These are phyloP conservation scores for Seladonia tumulorum DNA, from an alignment of 2,888 invertebrate species.

Conservation along the genomic window DNA sequence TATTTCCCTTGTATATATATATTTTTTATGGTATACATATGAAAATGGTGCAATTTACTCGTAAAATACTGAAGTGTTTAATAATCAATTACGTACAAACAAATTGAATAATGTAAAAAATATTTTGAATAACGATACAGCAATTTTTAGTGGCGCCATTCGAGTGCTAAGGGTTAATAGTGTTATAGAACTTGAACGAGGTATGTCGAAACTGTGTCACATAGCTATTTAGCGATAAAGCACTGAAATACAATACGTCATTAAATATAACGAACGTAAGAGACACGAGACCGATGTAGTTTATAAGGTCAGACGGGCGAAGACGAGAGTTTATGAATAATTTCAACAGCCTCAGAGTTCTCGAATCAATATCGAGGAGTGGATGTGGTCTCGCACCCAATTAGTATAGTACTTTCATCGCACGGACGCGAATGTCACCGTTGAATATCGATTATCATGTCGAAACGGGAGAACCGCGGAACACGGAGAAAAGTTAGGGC, in stretches of 20 bases:
- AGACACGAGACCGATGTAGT: background rate
- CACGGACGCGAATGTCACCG: slow-evolving; percentile 18
- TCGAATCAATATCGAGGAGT: slow-evolving; percentile 13
- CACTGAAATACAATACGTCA: background rate
- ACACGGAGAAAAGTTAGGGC: background rate
- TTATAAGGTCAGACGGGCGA: background rate
- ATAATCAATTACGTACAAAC: too few relatives aligned
- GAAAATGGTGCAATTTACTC: too few relatives aligned
- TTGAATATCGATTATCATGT: slow-evolving; percentile 15
- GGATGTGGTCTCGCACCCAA: slow-evolving; percentile 14
- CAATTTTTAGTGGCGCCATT: too few relatives aligned
- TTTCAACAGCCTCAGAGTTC: background rate
- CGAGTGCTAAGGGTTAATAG: too few relatives aligned
- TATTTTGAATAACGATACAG: too few relatives aligned
- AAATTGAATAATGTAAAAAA: too few relatives aligned
- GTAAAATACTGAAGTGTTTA: too few relatives aligned
- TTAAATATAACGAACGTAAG: background rate
- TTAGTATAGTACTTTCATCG: slow-evolving; percentile 24
- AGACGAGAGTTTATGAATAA: slow-evolving; percentile 18
- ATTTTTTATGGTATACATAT: too few relatives aligned
- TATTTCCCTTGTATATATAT: too few relatives aligned
- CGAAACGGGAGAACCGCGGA: background rate
- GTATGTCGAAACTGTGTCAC: background rate
- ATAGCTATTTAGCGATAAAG: too few relatives aligned
- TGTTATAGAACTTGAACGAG: background rate